Evolutionary conservation across 2,113 vertebrate species (phyloP), one percentile per base, ranked within the genome.

Genomic region (Shinisaurus crocodilurus): DNA sequence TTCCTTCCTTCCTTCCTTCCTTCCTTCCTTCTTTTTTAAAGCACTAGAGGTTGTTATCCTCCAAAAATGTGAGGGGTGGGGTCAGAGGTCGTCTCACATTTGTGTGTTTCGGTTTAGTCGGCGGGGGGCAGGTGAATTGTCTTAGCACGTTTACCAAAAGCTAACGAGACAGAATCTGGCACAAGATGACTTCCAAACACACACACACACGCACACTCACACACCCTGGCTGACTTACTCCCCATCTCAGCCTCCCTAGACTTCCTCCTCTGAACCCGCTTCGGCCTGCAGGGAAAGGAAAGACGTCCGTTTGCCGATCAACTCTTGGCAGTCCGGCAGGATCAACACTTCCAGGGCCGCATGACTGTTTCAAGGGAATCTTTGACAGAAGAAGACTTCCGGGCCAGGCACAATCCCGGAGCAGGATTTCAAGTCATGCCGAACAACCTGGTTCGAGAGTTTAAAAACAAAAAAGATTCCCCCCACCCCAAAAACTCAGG

Each of bases 201-300:
- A 23, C n/a, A 75, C 32, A n/a, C 74, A 23, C 32, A 20, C 57
- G n/a, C 37, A n/a, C 50, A 37, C 85, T 15, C 32, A 54, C n/a
- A 27, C 88, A 75, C 91, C 89, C 90, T 69, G 85, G 57, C 86
- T 94, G 91, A 93, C 93, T 95, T 96, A 95, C 94, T 93, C 94
- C 95, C 95, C 93, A 87, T 60, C 92, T 95, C 92, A 85, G 95
- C 88, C 63, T 85, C 60, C 87, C 94, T 96, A 96, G 95, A 90
- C 91, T 93, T 95, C 94, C 91, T 96, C 92, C 93, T 96, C 91
- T 89, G 95, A 90, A 89, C 57, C 88, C 2, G 72, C 70, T 82
- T 88, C 92, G 83, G 60, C 91, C 95, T 94, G 90, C 93, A 45
- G 91, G 94, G 93, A 87, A 92, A 96, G 93, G 93, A 91, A 91